Conservation (phyloP, 2,113 vertebrate species). For the Alethe diademata region DNA sequence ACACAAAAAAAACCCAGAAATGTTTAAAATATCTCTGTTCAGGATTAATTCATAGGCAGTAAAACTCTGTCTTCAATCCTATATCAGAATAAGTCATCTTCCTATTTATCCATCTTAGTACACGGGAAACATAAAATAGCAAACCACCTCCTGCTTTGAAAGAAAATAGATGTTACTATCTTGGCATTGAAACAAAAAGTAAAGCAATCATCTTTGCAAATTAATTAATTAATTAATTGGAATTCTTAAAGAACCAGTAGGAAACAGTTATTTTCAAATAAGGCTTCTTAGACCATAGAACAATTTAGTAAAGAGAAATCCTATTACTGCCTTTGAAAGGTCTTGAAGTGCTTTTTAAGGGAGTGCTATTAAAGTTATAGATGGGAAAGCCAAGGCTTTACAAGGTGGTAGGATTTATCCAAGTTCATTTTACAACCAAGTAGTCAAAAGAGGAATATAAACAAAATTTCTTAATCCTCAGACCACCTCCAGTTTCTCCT, state of each 20-base stretch:
- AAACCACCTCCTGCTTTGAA: not conserved
- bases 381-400: not conserved
- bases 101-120: not conserved
- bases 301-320: not conserved
- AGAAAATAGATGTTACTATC: not conserved
- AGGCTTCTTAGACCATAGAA: not conserved
- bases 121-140: not conserved
- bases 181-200: not conserved
- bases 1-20: not conserved
- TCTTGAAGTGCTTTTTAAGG: not conserved
- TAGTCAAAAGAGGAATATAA: not conserved
- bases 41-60: not conserved
- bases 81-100: not conserved
- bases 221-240: not conserved
- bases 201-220: not conserved
- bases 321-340: not conserved
- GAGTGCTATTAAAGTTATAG: not conserved
- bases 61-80: not conserved
- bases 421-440: not conserved
- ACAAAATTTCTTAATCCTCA: not conserved
- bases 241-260: not conserved
- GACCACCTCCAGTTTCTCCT: not conserved
- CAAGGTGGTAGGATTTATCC: not conserved
- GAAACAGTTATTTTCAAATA: not conserved
- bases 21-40: not conserved